These are phyloP conservation scores for Nematostella vectensis DNA, from an alignment of 92 coral and sea anemone genomes.

Conservation along the genomic window DNA sequence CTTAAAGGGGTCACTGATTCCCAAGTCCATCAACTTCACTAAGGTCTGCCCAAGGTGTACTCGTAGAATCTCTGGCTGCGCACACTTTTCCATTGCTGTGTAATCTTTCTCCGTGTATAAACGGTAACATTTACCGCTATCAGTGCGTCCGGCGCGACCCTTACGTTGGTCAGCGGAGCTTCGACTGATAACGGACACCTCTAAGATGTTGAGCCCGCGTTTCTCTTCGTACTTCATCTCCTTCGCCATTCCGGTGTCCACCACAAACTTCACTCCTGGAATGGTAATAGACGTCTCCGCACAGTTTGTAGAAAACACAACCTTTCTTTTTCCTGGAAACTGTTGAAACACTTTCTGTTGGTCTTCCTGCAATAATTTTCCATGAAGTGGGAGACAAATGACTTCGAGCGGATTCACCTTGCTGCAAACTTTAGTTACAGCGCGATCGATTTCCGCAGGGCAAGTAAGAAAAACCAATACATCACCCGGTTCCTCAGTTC, in stretches of 20 bases:
- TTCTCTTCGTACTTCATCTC: conserved; percentile 82
- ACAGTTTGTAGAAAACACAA: conserved; percentile 89
- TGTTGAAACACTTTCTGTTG: conserved; percentile 61
- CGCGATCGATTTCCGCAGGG: conserved; percentile 84
- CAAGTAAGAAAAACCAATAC: conserved; percentile 83
- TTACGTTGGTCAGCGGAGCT: conserved; percentile 92
- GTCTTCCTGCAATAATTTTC: conserved; percentile 84
- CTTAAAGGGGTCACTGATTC: conserved; percentile 51
- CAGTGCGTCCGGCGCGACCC: conserved; percentile 93
- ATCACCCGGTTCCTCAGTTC: conserved; percentile 53
- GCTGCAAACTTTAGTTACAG: conserved; percentile 42
- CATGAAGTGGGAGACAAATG: conserved; percentile 84
- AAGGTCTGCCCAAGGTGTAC: conserved; percentile 89
- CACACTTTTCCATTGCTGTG: conserved; percentile 49
- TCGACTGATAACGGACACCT: conserved; percentile 64
- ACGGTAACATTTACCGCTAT: conserved; percentile 89
- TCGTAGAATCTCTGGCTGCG: conserved; percentile 82
- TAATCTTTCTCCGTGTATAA: conserved; percentile 69
- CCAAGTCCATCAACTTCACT: conserved; percentile 81
- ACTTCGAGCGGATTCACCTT: conserved; percentile 15
- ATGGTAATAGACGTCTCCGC: conserved; percentile 96
- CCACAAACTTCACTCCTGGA: conserved; percentile 81
- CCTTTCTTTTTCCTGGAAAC: conserved; percentile 62
- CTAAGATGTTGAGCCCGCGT: conserved; percentile 76
- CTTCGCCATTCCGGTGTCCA: conserved; percentile 93